A percentile compares a stretch with the other conserved stretches of the same genome.
These are phyloP conservation scores for Ailurus styani DNA, from an alignment of 2,113 vertebrate species.

Conservation along the genomic window DNA sequence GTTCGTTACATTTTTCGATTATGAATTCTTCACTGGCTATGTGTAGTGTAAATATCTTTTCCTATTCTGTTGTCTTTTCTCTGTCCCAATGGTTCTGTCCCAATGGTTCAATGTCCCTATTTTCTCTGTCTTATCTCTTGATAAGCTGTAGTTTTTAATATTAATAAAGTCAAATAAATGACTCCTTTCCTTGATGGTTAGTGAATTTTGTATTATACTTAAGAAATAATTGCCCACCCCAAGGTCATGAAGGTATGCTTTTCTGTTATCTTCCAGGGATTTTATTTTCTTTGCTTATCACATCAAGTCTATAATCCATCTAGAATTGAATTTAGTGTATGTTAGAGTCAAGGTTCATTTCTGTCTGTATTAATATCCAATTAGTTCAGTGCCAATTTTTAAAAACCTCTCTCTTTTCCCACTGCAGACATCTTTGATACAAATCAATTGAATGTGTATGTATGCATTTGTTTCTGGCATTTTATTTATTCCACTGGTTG, in stretches of 20 bases:
- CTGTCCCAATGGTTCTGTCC: background rate
- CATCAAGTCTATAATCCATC: background rate
- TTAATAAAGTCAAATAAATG: background rate
- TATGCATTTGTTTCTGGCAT: background rate
- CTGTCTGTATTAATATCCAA: background rate
- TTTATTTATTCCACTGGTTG: background rate
- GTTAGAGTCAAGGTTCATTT: background rate
- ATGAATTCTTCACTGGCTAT: background rate
- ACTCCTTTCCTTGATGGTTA: background rate
- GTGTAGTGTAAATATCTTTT: background rate
- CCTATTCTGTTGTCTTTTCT: background rate
- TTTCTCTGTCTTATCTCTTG: too few species aligned
- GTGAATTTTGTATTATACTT: background rate
- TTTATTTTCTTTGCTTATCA: background rate
- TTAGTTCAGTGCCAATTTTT: background rate
- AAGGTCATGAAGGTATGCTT: background rate
- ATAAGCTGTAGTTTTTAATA: background rate
- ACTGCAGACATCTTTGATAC: background rate
- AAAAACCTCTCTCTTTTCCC: background rate
- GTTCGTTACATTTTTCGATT: background rate
- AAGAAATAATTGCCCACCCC: background rate
- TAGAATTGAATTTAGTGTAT: background rate
- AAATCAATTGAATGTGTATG: background rate
- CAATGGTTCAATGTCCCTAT: too few species aligned
- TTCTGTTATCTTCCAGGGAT: background rate